phyloP scores from a whole-genome alignment of 2,113 vertebrate genomes.

The Tetrao urogallus region DNA sequence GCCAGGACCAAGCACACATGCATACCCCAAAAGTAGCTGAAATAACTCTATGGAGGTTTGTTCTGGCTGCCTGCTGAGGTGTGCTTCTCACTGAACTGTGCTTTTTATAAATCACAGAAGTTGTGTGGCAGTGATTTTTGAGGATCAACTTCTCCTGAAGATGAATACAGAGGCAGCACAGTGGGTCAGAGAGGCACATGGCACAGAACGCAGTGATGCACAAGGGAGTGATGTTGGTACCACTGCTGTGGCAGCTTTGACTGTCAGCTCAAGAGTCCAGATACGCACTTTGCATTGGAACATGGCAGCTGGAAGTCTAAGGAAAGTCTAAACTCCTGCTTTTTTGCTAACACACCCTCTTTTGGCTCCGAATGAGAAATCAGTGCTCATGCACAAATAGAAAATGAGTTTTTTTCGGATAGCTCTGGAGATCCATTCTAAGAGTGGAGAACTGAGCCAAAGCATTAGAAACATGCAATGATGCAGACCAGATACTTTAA shows the following conservation, averaged over 20 bases:
- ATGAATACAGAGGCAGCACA: neutral
- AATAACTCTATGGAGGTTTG: neutral
- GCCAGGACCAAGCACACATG: neutral
- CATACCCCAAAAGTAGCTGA: neutral
- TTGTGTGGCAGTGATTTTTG: neutral
- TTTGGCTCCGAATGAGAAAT: neutral
- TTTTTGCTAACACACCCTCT: neutral
- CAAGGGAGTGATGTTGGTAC: neutral
- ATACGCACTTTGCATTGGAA: neutral
- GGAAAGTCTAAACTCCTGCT: neutral
- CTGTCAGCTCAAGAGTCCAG: neutral
- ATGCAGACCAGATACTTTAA: neutral
- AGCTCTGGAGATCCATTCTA: neutral
- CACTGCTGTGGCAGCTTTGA: neutral
- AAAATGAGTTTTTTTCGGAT: neutral
- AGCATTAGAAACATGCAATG: neutral
- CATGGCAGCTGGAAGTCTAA: neutral
- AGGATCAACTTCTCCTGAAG: neutral
- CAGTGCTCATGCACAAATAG: neutral
- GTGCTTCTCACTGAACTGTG: neutral
- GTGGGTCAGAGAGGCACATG: accelerated
- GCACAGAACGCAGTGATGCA: neutral
- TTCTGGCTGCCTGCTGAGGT: neutral
- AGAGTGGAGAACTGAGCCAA: neutral
- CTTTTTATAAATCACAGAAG: neutral